Evolutionary conservation across 1,140 invertebrate genomes (phyloP).

Genomic region (Sogatella furcifera): DNA sequence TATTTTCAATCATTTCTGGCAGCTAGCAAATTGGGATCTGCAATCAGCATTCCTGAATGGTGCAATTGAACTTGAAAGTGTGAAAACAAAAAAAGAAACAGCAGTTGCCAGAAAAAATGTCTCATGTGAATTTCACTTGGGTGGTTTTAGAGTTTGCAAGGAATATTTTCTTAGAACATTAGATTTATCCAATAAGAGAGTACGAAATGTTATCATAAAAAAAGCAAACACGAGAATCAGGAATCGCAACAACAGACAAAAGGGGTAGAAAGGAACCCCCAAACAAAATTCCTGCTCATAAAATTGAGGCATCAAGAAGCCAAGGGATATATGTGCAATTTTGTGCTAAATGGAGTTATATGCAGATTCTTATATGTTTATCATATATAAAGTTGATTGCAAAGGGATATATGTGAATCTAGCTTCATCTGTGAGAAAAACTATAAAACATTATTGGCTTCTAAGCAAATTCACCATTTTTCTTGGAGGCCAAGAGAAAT

Average conservation of each 20-base stretch:
- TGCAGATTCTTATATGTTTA: too few species aligned
- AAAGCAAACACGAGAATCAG: slow-evolving; percentile 10
- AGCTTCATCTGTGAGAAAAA: too few species aligned
- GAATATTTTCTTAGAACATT: slow-evolving; percentile 11
- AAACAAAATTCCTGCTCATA: slow-evolving; percentile 13
- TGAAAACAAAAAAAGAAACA: neutral
- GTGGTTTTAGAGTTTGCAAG: slow-evolving; percentile 7
- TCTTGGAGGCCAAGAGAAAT: too few species aligned
- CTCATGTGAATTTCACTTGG: neutral
- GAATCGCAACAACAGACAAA: neutral
- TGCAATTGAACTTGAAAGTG: neutral
- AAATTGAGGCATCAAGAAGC: too few species aligned
- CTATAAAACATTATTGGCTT: too few species aligned
- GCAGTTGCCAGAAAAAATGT: too few species aligned
- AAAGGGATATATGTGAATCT: too few species aligned
- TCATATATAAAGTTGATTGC: too few species aligned
- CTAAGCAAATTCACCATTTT: too few species aligned
- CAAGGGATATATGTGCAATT: too few species aligned
- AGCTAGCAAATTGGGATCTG: neutral
- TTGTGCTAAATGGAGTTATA: too few species aligned
- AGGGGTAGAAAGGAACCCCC: slow-evolving; percentile 2
- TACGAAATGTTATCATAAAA: slow-evolving; percentile 3
- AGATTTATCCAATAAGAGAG: slow-evolving; percentile 2
- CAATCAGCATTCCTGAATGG: neutral
- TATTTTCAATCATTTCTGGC: neutral